Conservation (phyloP, 2,888 invertebrate genomes). For the Acleris holmiana region DNA sequence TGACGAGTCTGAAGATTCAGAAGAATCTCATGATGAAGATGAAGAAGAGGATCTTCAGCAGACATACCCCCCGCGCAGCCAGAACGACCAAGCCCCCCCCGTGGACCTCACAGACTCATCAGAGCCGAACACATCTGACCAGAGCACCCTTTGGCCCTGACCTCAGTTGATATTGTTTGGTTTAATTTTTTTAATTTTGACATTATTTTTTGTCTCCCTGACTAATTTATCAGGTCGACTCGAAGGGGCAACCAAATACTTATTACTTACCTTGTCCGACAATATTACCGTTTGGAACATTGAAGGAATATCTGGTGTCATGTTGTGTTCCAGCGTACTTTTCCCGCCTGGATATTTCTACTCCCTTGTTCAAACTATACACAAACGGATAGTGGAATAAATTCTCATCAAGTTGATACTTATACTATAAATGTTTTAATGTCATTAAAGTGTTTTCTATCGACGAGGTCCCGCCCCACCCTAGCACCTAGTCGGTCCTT, state of each 20-base stretch:
- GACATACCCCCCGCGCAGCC: conserved; percentile 73
- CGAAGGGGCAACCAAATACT: not conserved
- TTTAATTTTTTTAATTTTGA: not conserved
- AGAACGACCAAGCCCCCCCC: conserved; percentile 62
- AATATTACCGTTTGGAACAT: too few relatives aligned
- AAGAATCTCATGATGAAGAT: conserved; percentile 84
- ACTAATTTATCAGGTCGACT: not conserved
- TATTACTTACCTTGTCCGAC: too few relatives aligned
- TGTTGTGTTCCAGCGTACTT: too few relatives aligned
- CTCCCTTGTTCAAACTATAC: too few relatives aligned
- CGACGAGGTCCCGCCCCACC: too few relatives aligned
- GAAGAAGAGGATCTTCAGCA: conserved; percentile 81
- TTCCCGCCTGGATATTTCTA: too few relatives aligned
- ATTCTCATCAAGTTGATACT: too few relatives aligned
- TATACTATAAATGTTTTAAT: too few relatives aligned
- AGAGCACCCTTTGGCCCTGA: conserved; percentile 57
- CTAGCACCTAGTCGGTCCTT: too few relatives aligned
- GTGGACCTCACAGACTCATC: conserved; percentile 70
- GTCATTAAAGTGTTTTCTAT: too few relatives aligned
- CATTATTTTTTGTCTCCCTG: not conserved
- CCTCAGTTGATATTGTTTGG: conserved; percentile 40
- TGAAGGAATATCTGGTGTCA: too few relatives aligned
- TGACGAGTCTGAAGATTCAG: conserved; percentile 84
- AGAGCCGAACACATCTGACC: conserved; percentile 67
- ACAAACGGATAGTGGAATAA: too few relatives aligned